A percentile compares a stretch with the other conserved stretches of the same genome.
Evolutionary conservation across 2,797 vertebrate species (phyloP).

Genomic region (Bovichtus variegatus): DNA sequence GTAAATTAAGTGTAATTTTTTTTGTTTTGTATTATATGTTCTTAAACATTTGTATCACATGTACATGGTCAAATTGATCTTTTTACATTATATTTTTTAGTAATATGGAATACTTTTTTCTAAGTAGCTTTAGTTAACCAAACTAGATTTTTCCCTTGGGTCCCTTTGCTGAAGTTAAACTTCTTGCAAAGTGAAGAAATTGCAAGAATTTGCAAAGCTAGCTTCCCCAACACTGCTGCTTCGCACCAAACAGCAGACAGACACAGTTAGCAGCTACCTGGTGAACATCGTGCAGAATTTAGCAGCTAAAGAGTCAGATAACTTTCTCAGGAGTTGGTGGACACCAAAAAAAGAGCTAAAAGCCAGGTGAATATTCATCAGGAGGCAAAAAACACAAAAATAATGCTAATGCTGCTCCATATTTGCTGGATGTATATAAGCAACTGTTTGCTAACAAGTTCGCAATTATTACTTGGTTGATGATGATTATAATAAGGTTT

Average conservation of each 20-base stretch:
- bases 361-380: neutral
- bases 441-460: neutral
- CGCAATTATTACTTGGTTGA: neutral
- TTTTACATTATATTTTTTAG: too few relatives aligned
- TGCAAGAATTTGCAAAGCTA: too few relatives aligned
- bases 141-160: too few relatives aligned
- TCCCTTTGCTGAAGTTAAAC: too few relatives aligned
- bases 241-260: neutral
- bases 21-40: too few relatives aligned
- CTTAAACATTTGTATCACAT: too few relatives aligned
- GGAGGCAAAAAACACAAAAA: neutral
- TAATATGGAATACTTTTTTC: too few relatives aligned
- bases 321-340: neutral
- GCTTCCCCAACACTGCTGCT: too few relatives aligned
- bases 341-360: conserved; percentile 2
- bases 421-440: neutral
- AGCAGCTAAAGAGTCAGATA: neutral
- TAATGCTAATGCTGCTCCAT: neutral
- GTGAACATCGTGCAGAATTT: neutral
- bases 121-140: too few relatives aligned
- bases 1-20: too few relatives aligned
- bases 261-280: neutral
- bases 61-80: too few relatives aligned
- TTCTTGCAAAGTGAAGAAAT: too few relatives aligned
- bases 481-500: neutral